A percentile compares a stretch with the other conserved stretches of the same genome.
Conservation (phyloP, 2,888 invertebrate genomes). For the Gryllus longicercus region DNA sequence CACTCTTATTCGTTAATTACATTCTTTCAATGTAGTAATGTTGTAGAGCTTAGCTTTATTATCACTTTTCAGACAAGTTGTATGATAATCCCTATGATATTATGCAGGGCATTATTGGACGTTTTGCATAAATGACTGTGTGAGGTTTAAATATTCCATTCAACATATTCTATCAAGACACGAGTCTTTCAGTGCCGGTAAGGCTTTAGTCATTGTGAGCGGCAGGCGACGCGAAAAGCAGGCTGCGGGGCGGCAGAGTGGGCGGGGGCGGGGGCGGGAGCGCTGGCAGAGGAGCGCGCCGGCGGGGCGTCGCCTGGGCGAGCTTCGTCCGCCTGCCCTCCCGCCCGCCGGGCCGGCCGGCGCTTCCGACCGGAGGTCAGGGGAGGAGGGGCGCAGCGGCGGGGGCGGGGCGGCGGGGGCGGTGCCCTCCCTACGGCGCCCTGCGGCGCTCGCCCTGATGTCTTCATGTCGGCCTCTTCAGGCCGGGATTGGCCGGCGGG, state of each 20-base stretch:
- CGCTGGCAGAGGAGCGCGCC: conserved; percentile 10
- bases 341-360: neutral
- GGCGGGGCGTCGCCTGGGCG: neutral
- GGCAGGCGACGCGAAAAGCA: too few relatives aligned
- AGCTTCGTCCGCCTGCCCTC: neutral
- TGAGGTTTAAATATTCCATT: too few relatives aligned
- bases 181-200: too few relatives aligned
- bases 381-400: neutral
- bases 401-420: neutral
- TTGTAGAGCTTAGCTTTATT: too few relatives aligned
- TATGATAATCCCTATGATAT: too few relatives aligned
- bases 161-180: too few relatives aligned
- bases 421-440: neutral
- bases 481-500: conserved; percentile 33
- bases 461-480: conserved; percentile 18
- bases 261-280: neutral
- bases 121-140: too few relatives aligned
- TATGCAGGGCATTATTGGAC: too few relatives aligned
- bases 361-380: neutral
- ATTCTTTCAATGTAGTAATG: too few relatives aligned
- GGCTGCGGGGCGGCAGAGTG: neutral
- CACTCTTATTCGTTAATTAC: too few relatives aligned
- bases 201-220: too few relatives aligned
- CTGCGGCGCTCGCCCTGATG: neutral
- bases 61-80: too few relatives aligned